A percentile compares a stretch with the other conserved stretches of the same genome.
Conservation (phyloP, 2,888 invertebrate species). For the Eilema depressum region DNA sequence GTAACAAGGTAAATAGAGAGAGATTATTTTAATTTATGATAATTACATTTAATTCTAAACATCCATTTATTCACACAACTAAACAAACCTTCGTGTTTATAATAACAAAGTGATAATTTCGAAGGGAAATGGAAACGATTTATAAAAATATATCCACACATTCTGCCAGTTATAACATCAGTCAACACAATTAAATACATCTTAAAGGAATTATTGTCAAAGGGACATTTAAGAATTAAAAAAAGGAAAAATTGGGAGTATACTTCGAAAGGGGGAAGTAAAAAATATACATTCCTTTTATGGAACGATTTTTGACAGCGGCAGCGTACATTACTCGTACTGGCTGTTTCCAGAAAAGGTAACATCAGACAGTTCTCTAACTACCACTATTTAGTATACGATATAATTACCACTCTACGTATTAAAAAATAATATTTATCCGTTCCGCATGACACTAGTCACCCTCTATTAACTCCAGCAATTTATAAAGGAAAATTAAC, state of each 20-base stretch:
- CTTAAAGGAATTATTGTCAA: too few relatives aligned
- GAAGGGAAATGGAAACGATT: too few relatives aligned
- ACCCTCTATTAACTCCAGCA: slow-evolving; percentile 32
- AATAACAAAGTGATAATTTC: too few relatives aligned
- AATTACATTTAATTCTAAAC: too few relatives aligned
- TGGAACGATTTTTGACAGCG: not conserved
- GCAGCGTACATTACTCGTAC: not conserved
- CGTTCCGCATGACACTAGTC: slow-evolving; percentile 22
- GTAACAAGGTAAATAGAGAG: too few relatives aligned
- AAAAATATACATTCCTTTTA: not conserved
- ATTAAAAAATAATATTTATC: slow-evolving; percentile 43
- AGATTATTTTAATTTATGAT: too few relatives aligned
- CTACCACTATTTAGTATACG: not conserved
- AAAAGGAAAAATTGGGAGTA: not conserved
- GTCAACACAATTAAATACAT: too few relatives aligned
- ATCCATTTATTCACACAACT: too few relatives aligned
- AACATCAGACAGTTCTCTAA: not conserved
- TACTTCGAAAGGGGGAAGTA: not conserved
- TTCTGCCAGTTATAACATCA: too few relatives aligned
- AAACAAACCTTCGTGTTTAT: too few relatives aligned
- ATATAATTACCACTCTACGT: slow-evolving; percentile 27
- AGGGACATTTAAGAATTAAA: not conserved
- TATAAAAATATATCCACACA: too few relatives aligned
- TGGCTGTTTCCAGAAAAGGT: not conserved
- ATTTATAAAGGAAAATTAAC: slow-evolving; percentile 34